phyloP scores from a whole-genome alignment of 2,113 vertebrate species.

The Salminus brasiliensis region DNA sequence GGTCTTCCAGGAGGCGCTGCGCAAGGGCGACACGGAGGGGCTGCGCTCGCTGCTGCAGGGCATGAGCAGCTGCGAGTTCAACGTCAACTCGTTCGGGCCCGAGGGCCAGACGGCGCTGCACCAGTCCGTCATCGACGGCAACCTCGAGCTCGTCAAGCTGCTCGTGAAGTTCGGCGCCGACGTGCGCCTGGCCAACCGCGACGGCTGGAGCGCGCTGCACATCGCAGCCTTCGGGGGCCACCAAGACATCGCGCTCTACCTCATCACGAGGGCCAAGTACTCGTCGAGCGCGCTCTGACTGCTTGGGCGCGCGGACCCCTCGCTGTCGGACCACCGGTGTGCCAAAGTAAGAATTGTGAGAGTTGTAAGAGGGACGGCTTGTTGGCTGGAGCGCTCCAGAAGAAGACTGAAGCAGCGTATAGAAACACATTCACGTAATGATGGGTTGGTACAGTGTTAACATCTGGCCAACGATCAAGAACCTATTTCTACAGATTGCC shows the following conservation, averaged over 20 bases:
- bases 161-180: slow-evolving; percentile 88
- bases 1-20: slow-evolving; percentile 86
- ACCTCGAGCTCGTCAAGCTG: slow-evolving; percentile 87
- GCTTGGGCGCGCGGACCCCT: slow-evolving; percentile 34
- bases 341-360: slow-evolving; percentile 56
- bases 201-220: slow-evolving; percentile 89
- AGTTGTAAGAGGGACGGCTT: slow-evolving; percentile 21
- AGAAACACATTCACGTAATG: too few species aligned
- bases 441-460: slow-evolving; percentile 53
- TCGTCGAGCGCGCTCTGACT: slow-evolving; percentile 78
- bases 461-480: slow-evolving; percentile 30
- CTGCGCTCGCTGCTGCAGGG: slow-evolving; percentile 84
- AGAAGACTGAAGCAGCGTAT: not conserved
- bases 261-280: slow-evolving; percentile 88
- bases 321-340: slow-evolving; percentile 43
- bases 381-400: not conserved
- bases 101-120: slow-evolving; percentile 88
- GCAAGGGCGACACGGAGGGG: slow-evolving; percentile 83
- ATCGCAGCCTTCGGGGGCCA: slow-evolving; percentile 88
- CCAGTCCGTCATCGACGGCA: slow-evolving; percentile 87
- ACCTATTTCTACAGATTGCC: too few species aligned
- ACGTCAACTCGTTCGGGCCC: slow-evolving; percentile 87
- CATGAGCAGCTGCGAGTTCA: slow-evolving; percentile 86
- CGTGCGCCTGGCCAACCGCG: slow-evolving; percentile 84
- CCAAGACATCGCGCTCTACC: slow-evolving; percentile 89